phyloP scores from a whole-genome alignment of 2,113 vertebrate genomes.

The Pontoporia blainvillei region DNA sequence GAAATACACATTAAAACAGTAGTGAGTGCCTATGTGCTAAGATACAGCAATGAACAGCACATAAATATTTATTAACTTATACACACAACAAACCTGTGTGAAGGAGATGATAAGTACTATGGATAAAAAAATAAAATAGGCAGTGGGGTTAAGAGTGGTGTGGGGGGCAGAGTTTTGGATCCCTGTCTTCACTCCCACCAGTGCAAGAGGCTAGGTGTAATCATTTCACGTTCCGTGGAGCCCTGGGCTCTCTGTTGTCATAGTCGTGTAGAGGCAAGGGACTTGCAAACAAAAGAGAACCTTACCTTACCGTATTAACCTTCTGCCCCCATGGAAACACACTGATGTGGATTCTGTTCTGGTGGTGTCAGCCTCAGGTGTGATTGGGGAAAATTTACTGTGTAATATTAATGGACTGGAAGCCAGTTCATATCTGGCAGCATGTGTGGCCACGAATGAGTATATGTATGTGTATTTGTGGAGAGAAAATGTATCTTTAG shows the following conservation, averaged over 20 bases:
- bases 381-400: not conserved
- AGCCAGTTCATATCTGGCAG: not conserved
- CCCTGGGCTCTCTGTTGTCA: not conserved
- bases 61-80: not conserved
- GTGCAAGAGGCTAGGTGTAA: not conserved
- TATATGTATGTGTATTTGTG: not conserved
- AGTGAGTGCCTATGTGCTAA: not conserved
- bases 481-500: not conserved
- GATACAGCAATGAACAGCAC: not conserved
- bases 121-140: not conserved
- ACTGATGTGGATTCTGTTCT: not conserved
- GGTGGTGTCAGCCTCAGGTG: not conserved
- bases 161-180: not conserved
- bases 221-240: too few species aligned
- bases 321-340: not conserved
- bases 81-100: not conserved
- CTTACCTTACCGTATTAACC: not conserved
- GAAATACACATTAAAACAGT: not conserved
- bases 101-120: not conserved
- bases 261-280: not conserved
- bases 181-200: not conserved
- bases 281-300: not conserved
- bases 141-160: not conserved
- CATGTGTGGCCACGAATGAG: not conserved
- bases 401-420: not conserved